phyloP scores from a whole-genome alignment of 2,113 vertebrate genomes.

The Oxyura jamaicensis region DNA sequence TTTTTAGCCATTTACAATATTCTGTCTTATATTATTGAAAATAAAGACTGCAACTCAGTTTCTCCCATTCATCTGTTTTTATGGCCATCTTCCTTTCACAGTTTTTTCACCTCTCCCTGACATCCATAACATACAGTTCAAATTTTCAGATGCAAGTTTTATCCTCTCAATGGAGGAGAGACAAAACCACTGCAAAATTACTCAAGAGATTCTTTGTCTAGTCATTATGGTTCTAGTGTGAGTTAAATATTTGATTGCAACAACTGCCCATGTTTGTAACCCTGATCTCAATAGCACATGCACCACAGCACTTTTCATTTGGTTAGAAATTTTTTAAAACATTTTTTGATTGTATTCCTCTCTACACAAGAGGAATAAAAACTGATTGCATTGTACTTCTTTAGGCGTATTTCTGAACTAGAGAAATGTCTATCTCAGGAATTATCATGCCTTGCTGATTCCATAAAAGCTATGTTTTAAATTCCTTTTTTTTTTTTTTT shows the following conservation, averaged over 20 bases:
- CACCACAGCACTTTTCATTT: neutral
- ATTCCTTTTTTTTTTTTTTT: rapidly evolving
- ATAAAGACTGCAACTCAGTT: neutral
- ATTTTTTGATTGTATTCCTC: neutral
- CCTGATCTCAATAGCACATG: neutral
- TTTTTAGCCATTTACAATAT: neutral
- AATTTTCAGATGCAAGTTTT: neutral
- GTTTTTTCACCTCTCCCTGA: neutral
- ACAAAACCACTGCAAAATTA: neutral
- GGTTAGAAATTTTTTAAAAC: neutral
- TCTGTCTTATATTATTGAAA: neutral
- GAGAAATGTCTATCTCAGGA: neutral
- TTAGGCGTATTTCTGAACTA: neutral
- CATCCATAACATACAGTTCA: neutral
- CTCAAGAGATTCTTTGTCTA: neutral
- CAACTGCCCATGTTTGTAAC: neutral
- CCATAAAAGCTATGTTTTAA: neutral
- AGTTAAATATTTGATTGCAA: neutral
- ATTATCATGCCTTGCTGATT: neutral
- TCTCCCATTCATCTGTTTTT: neutral
- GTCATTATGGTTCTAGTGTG: neutral
- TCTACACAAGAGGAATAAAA: neutral
- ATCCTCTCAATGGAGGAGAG: neutral
- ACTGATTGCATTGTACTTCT: neutral
- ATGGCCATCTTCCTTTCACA: neutral